A percentile compares a stretch with the other conserved stretches of the same genome.
These are phyloP conservation scores for Microcebus ravelobensis DNA, from an alignment of 2,113 vertebrate species.

Conservation along the genomic window DNA sequence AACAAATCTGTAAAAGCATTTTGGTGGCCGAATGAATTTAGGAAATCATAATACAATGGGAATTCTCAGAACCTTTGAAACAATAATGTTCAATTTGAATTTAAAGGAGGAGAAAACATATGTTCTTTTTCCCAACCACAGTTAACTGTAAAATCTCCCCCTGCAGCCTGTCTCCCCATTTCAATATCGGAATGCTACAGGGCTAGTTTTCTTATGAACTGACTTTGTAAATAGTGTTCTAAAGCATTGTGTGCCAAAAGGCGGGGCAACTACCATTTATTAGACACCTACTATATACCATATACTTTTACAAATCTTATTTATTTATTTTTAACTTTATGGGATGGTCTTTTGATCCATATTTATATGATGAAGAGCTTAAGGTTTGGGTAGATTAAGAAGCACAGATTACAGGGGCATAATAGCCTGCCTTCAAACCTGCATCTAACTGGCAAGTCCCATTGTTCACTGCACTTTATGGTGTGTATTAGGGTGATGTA, in stretches of 20 bases:
- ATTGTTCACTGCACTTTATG: neutral
- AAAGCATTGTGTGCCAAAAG: neutral
- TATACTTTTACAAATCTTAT: neutral
- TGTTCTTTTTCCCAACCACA: neutral
- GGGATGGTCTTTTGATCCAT: neutral
- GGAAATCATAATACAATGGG: neutral
- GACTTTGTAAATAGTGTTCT: neutral
- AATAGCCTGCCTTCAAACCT: neutral
- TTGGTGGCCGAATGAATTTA: slow-evolving; percentile 28
- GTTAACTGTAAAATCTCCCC: neutral
- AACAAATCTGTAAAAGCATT: neutral
- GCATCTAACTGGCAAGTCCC: neutral
- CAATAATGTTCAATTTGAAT: neutral
- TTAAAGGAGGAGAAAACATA: neutral
- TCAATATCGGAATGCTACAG: neutral
- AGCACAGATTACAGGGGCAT: neutral
- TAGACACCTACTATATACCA: neutral
- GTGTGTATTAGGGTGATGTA: neutral
- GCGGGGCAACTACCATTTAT: neutral
- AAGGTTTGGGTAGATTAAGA: neutral
- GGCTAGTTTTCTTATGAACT: neutral
- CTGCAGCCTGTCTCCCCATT: neutral
- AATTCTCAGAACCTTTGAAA: slow-evolving; percentile 11
- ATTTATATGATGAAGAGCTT: neutral
- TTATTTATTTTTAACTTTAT: neutral